These are phyloP conservation scores for Ditylenchus dipsaci DNA, from an alignment of 1,140 invertebrate genomes.

Conservation along the genomic window DNA sequence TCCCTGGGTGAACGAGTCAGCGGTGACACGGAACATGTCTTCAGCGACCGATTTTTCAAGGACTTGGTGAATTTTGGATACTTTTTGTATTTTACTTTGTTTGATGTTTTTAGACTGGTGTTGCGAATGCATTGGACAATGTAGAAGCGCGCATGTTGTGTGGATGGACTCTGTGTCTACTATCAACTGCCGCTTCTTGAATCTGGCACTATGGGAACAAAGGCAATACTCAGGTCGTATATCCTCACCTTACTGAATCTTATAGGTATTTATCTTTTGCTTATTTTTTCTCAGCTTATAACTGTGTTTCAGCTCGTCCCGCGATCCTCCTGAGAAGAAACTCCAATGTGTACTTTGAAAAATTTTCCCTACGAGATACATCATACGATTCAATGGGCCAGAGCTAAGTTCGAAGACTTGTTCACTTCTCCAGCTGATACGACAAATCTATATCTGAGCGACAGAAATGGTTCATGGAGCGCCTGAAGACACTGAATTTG, in stretches of 20 bases:
- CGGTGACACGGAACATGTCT: constrained; percentile 84
- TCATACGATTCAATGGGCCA: constrained; percentile 92
- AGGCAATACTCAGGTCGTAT: constrained; percentile 83
- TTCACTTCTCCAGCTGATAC: constrained; percentile 78
- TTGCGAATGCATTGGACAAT: constrained; percentile 95
- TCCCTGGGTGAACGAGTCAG: constrained; percentile 89
- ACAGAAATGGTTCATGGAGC: constrained; percentile 47
- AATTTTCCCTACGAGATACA: constrained; percentile 98
- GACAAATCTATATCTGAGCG: constrained; percentile 75
- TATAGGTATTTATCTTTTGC: constrained; percentile 29
- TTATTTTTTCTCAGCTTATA: too few relatives aligned
- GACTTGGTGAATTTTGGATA: constrained; percentile 45
- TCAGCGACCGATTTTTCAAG: constrained; percentile 92
- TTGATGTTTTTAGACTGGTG: constrained; percentile 67
- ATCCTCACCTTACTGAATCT: constrained; percentile 54
- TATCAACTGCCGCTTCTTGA: constrained; percentile 91
- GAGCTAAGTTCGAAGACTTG: constrained; percentile 89
- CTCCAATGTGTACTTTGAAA: constrained; percentile 97
- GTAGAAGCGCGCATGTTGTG: constrained; percentile 78
- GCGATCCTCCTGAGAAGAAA: constrained; percentile 95
- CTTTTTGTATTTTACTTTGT: too few relatives aligned
- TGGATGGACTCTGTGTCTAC: constrained; percentile 94
- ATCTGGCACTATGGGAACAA: constrained; percentile 95
- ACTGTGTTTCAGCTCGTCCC: constrained; percentile 68
- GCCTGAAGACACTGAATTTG: constrained; percentile 41